phyloP scores from a whole-genome alignment of 2,888 invertebrate genomes.

The Muscina levida region DNA sequence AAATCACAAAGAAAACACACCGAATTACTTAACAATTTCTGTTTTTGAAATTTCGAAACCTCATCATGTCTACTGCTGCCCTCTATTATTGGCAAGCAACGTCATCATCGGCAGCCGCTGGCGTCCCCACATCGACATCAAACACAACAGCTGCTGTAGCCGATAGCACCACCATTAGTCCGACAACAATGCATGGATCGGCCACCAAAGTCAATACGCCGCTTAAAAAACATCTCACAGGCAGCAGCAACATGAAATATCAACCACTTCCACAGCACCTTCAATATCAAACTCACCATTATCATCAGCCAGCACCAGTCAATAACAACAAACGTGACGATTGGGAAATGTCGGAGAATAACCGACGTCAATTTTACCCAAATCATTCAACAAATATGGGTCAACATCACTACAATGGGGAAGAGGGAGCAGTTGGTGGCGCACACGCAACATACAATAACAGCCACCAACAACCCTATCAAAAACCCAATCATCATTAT shows the following conservation, averaged over 20 bases:
- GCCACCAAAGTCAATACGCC: conserved; percentile 26
- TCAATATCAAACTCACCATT: background rate
- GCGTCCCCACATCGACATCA: background rate
- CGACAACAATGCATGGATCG: conserved; percentile 25
- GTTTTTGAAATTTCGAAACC: background rate
- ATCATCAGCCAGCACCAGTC: background rate
- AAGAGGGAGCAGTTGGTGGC: conserved; percentile 41
- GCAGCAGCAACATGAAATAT: conserved; percentile 6
- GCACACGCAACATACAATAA: conserved; percentile 38
- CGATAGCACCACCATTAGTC: conserved; percentile 61
- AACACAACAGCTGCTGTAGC: conserved; percentile 31
- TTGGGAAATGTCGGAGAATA: conserved; percentile 66
- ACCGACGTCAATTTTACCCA: conserved; percentile 28
- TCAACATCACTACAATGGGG: no score
- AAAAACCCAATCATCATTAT: no score
- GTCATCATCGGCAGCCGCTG: background rate
- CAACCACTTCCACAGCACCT: conserved; percentile 19
- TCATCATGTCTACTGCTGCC: conserved; percentile 61
- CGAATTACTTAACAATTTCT: conserved; percentile 22
- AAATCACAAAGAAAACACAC: conserved; percentile 12
- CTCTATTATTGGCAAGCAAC: conserved; percentile 64
- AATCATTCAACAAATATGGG: conserved; percentile 22
- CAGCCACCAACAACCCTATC: conserved; percentile 8
- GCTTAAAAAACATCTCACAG: conserved; percentile 21
- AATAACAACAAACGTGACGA: conserved; percentile 49